phyloP scores from a whole-genome alignment of 2,797 vertebrate genomes.

The Amphiprion clarkii region DNA sequence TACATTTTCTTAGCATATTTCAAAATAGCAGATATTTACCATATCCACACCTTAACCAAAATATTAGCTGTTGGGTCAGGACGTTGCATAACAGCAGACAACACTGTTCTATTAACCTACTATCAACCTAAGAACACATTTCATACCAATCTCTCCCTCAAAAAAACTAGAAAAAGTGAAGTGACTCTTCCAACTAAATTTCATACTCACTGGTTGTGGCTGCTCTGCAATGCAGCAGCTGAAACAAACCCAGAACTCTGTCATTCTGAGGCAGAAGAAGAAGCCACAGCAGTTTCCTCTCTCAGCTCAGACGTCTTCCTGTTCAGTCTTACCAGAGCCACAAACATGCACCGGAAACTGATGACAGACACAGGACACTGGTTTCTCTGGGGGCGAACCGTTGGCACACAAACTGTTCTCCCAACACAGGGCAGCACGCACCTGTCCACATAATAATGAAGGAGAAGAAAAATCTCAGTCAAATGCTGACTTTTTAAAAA shows the following conservation, averaged over 20 bases:
- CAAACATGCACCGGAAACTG: constrained; percentile 74
- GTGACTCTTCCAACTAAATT: constrained; percentile 9
- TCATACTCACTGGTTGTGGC: constrained; percentile 90
- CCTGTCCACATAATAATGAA: constrained; percentile 38
- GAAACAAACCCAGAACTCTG: constrained; percentile 94
- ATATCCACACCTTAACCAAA: not conserved
- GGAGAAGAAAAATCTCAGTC: not conserved
- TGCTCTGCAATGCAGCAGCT: constrained; percentile 94
- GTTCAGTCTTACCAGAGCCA: constrained; percentile 72
- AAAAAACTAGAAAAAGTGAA: constrained; percentile 22
- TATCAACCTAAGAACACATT: not conserved
- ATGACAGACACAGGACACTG: constrained; percentile 58
- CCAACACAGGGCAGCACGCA: constrained; percentile 34
- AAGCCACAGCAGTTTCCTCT: constrained; percentile 81
- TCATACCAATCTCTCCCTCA: too few relatives aligned
- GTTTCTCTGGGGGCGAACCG: constrained; percentile 50
- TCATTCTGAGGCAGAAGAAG: constrained; percentile 85
- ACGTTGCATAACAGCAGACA: not conserved
- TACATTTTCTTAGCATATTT: not conserved
- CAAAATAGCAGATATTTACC: not conserved
- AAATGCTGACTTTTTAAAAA: not conserved
- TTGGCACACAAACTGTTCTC: constrained; percentile 46
- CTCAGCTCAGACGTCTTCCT: constrained; percentile 77
- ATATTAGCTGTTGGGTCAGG: not conserved
- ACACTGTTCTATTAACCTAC: not conserved